A percentile compares a stretch with the other conserved stretches of the same genome.
These are phyloP conservation scores for Puntigrus tetrazona DNA, from an alignment of 2,113 vertebrate genomes.

Conservation along the genomic window DNA sequence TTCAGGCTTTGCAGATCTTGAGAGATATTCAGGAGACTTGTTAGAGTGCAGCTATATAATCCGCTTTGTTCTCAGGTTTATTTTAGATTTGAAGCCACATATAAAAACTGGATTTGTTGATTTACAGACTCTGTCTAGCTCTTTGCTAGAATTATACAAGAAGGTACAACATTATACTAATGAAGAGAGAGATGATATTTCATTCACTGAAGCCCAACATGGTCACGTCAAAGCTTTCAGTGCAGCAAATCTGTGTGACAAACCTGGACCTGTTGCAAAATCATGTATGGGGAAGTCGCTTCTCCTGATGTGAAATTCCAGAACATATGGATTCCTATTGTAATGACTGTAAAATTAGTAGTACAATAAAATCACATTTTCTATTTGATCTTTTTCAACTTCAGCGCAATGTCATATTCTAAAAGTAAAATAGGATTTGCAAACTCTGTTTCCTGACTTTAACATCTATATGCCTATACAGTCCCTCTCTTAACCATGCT, in stretches of 20 bases:
- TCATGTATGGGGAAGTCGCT: not conserved
- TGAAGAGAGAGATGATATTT: too few species aligned
- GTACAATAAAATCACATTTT: too few species aligned
- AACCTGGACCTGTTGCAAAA: not conserved
- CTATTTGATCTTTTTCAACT: not conserved
- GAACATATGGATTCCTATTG: not conserved
- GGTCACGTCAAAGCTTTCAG: too few species aligned
- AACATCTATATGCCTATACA: not conserved
- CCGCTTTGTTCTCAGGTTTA: not conserved
- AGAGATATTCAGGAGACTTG: not conserved
- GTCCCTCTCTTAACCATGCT: not conserved
- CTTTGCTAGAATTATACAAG: too few species aligned
- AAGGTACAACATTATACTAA: too few species aligned
- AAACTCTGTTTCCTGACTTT: not conserved
- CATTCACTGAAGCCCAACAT: too few species aligned
- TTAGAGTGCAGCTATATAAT: not conserved
- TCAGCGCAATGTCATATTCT: not conserved
- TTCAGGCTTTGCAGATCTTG: not conserved
- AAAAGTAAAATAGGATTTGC: slow-evolving; percentile 6
- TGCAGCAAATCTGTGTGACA: too few species aligned
- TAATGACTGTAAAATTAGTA: not conserved
- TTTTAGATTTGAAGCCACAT: not conserved
- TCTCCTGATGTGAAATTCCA: too few species aligned
- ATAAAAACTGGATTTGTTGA: not conserved
- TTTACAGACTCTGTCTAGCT: not conserved